phyloP scores from a whole-genome alignment of 2,113 vertebrate genomes.

The Gymnorhina tibicen region DNA sequence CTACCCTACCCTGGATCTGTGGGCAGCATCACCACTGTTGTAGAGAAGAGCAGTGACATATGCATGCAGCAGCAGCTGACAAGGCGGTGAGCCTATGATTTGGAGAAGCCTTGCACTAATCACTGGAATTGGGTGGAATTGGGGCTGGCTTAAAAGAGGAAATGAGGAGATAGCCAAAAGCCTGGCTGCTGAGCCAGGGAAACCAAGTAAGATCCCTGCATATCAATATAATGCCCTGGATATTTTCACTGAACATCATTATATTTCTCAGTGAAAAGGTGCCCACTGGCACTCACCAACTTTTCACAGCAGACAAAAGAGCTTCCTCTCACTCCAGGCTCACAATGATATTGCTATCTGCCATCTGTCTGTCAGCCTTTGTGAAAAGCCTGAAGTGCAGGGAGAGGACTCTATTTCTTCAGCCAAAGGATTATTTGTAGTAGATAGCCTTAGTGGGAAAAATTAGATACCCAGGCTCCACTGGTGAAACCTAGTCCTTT shows the following conservation, averaged over 20 bases:
- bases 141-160: not conserved
- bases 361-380: not conserved
- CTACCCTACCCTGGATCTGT: not conserved
- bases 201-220: not conserved
- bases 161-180: not conserved
- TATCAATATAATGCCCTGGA: not conserved
- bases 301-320: not conserved
- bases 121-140: not conserved
- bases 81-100: not conserved
- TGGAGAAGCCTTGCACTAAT: not conserved
- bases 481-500: not conserved
- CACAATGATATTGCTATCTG: not conserved
- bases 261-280: not conserved
- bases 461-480: not conserved
- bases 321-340: not conserved
- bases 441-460: not conserved
- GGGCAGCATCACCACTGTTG: not conserved
- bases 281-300: not conserved
- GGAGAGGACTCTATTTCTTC: not conserved
- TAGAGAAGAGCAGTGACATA: not conserved
- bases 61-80: not conserved
- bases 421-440: not conserved
- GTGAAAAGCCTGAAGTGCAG: not conserved
- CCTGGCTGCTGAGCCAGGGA: not conserved
- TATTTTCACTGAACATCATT: not conserved